These are phyloP conservation scores for Diglossa brunneiventris DNA, from an alignment of 2,113 vertebrate genomes.

Conservation along the genomic window DNA sequence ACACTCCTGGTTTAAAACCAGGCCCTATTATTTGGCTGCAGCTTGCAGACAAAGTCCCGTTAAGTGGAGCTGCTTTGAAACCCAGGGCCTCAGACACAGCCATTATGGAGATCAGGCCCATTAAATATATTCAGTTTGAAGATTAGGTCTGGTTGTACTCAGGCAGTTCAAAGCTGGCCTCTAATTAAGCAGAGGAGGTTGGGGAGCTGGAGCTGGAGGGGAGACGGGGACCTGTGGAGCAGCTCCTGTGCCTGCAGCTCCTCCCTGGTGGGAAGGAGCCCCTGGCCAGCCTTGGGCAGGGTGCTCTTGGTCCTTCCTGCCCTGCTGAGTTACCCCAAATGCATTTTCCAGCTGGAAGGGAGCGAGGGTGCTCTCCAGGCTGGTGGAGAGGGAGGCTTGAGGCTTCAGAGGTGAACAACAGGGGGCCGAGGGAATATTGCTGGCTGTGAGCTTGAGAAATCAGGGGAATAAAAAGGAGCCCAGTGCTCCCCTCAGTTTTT, in stretches of 20 bases:
- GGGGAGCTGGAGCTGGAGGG: not conserved
- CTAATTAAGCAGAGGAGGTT: not conserved
- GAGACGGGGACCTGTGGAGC: not conserved
- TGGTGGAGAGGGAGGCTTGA: not conserved
- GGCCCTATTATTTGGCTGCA: not conserved
- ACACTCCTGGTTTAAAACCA: constrained; percentile 3
- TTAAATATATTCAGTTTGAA: constrained; percentile 35
- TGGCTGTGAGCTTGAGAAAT: not conserved
- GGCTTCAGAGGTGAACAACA: not conserved
- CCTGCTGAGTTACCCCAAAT: not conserved
- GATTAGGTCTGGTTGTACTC: not conserved
- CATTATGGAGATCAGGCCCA: constrained; percentile 37
- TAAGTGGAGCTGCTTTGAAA: constrained; percentile 58
- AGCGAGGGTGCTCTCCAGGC: not conserved
- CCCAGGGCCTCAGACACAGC: not conserved
- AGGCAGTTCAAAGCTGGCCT: constrained; percentile 9
- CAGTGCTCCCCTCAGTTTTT: not conserved
- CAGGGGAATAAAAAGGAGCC: not conserved
- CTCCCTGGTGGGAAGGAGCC: not conserved
- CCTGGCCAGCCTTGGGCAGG: not conserved
- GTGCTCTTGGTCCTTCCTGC: not conserved
- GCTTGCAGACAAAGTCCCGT: constrained; percentile 2
- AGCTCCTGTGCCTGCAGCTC: not conserved
- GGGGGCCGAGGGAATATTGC: not conserved
- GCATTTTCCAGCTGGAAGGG: not conserved